Evolutionary conservation across 2,797 vertebrate species (phyloP).

Genomic region (Poeciliopsis turneri): DNA sequence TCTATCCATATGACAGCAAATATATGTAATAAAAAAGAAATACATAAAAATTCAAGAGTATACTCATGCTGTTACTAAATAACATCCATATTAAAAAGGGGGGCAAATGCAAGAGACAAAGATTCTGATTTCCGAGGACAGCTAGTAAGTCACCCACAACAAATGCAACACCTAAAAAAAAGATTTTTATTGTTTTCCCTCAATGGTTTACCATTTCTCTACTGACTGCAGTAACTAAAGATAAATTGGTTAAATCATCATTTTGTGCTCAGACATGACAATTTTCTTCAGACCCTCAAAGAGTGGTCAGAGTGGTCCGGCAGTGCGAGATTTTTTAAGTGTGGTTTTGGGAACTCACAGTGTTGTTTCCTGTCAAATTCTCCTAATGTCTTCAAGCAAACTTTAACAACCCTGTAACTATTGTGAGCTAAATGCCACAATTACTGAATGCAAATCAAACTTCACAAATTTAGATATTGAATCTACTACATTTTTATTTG

Average conservation of each 20-base stretch:
- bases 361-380: neutral
- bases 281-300: neutral
- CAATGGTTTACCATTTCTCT: neutral
- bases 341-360: no score
- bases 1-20: neutral
- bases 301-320: no score
- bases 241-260: neutral
- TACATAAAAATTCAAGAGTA: neutral
- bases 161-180: neutral
- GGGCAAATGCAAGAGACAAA: neutral
- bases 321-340: no score
- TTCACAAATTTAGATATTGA: neutral
- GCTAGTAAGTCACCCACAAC: neutral
- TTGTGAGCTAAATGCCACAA: neutral
- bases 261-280: neutral
- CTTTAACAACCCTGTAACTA: neutral
- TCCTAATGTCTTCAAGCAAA: neutral
- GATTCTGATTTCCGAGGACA: neutral
- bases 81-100: neutral
- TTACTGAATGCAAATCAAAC: neutral
- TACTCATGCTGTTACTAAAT: neutral
- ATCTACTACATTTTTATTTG: neutral
- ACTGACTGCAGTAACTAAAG: neutral
- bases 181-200: neutral
- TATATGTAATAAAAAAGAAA: neutral